A percentile compares a stretch with the other conserved stretches of the same genome.
phyloP scores from a whole-genome alignment of 30 jellyfish, hydroid and myxozoan genomes.

The Cassiopea xamachana region DNA sequence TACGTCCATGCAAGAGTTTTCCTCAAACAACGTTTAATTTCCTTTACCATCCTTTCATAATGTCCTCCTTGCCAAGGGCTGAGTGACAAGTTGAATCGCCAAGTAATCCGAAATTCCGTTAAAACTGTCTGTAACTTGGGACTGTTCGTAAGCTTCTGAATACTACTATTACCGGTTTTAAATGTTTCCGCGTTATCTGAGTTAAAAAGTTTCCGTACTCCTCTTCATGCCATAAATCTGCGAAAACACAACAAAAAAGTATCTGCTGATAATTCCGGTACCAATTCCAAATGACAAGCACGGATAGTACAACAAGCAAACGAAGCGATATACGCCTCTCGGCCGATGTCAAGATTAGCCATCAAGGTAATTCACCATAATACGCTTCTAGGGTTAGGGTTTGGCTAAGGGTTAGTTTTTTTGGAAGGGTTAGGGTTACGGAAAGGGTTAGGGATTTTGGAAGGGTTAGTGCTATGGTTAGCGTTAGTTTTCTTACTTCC shows the following conservation, averaged over 20 bases:
- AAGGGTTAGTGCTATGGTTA: no score
- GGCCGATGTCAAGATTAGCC: no score
- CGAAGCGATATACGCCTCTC: conserved; percentile 34
- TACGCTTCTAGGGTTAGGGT: conserved; percentile 33
- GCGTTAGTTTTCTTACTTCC: no score
- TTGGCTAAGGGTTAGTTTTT: conserved; percentile 24
- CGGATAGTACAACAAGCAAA: conserved; percentile 64
- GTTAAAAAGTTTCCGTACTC: conserved; percentile 34
- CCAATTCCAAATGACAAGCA: conserved; percentile 76
- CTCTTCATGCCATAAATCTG: conserved; percentile 65
- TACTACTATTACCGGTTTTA: neutral
- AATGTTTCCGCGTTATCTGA: conserved; percentile 66
- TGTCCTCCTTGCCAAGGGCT: conserved; percentile 75
- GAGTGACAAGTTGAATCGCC: conserved; percentile 38
- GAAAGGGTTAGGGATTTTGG: conserved; percentile 31
- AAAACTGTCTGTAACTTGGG: conserved; percentile 8
- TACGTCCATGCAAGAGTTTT: conserved; percentile 39
- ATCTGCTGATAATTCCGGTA: conserved; percentile 46
- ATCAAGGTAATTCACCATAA: no score
- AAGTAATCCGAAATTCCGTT: neutral
- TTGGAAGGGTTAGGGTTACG: conserved; percentile 55
- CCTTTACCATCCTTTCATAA: conserved; percentile 50
- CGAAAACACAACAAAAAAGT: conserved; percentile 33
- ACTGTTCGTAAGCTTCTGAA: neutral
- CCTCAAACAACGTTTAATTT: conserved; percentile 29